Evolutionary conservation across 2,888 invertebrate species (phyloP).

Genomic region (Orthosia gracilis): DNA sequence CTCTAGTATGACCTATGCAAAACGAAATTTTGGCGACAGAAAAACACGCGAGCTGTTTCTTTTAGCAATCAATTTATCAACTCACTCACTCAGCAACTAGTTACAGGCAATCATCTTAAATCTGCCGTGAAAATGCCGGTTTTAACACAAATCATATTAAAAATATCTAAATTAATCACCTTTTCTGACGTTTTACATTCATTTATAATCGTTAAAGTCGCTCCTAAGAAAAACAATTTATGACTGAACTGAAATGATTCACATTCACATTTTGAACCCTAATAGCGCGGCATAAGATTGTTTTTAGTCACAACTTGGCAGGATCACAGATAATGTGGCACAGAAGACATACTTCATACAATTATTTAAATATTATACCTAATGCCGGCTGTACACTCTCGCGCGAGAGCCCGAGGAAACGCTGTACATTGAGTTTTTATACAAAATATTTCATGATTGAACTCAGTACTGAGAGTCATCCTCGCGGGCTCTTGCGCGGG

Average conservation of each 20-base stretch:
- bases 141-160: slow-evolving; percentile 51
- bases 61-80: slow-evolving; percentile 1
- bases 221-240: slow-evolving; percentile 52
- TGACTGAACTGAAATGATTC: slow-evolving; percentile 21
- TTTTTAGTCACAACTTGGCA: not conserved
- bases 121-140: slow-evolving; percentile 29
- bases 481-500: too few relatives aligned
- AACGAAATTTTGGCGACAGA: too few relatives aligned
- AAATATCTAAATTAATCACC: slow-evolving; percentile 54
- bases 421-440: too few relatives aligned
- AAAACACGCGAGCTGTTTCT: not conserved
- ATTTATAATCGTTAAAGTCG: slow-evolving; percentile 62
- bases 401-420: too few relatives aligned
- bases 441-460: too few relatives aligned
- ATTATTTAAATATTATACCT: not conserved
- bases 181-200: slow-evolving; percentile 50
- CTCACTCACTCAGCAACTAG: slow-evolving; percentile 11
- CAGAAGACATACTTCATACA: slow-evolving; percentile 8
- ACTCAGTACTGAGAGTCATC: too few relatives aligned
- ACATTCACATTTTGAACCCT: slow-evolving; percentile 30
- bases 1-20: too few relatives aligned
- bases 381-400: too few relatives aligned
- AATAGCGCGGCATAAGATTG: not conserved
- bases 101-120: slow-evolving; percentile 39
- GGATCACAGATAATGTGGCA: not conserved